Evolutionary conservation across 2,797 vertebrate species (phyloP), one percentile per base, ranked within the genome.

Genomic region (Sparidentex hasta): DNA sequence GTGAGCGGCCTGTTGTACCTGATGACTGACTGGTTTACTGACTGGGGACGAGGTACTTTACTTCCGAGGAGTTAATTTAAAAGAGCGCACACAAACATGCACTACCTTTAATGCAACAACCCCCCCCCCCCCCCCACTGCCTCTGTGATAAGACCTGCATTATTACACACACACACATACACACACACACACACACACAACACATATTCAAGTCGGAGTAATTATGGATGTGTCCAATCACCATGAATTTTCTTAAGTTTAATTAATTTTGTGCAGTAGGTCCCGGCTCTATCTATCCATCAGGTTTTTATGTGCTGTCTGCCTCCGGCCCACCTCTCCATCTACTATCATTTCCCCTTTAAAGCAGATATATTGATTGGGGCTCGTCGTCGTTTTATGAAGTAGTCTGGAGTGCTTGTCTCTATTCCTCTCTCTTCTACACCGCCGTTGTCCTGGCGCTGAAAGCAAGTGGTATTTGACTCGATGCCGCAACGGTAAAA

Each of bases 211-310:
- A 69, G 64, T 71, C 55, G 63, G 62, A 78, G 74, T 84, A 83
- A 82, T 87, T 86, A 87, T 76, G 48, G 79, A 87, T 84, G 83
- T 77, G 84, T 89, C 80, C 87, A 85, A 83, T 92, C 76, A 74
- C 82, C 78, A 87, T 85, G 68, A 87, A 90, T 91, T 89, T 83
- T 57, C 78, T 74, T 79, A 85, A 80, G 77, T 89, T 86, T 83
- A 92, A 92, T 94, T 88, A 88, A 91, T 91, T 90, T 81, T 66
- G 65, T 79, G 83, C 76, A 54, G 76, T 55, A 38, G 79, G 67
- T 85, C 81, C 68, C 0, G 65, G 59, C 77, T 78, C 80, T 38
- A 71, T 84, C 85, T 44, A 88, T 92, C 85, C 71, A 87, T 92
- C 90, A 87, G 75, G 47, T 75, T 94, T 33, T 93, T 85, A 91